Evolutionary conservation across 2,113 vertebrate species (phyloP).

Genomic region (Poicephalus gulielmi): DNA sequence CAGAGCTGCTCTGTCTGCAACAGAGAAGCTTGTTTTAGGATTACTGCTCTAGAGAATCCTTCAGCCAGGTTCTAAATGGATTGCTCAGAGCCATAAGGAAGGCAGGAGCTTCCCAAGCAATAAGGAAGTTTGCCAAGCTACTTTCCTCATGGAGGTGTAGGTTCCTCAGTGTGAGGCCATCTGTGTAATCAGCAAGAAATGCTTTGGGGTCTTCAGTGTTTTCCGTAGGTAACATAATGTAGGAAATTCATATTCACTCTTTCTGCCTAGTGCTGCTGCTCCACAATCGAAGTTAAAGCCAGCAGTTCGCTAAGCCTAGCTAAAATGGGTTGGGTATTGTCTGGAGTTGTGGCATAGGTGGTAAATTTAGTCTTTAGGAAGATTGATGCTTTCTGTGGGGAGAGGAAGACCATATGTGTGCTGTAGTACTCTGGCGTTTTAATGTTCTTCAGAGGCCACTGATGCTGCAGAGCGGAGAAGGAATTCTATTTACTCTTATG

Average conservation of each 20-base stretch:
- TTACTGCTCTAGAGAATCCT: background rate
- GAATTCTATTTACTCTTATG: background rate
- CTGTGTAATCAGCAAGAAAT: background rate
- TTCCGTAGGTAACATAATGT: background rate
- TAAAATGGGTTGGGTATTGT: background rate
- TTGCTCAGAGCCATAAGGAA: background rate
- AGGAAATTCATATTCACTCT: background rate
- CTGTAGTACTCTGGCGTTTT: background rate
- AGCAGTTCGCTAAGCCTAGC: background rate
- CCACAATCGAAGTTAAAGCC: background rate
- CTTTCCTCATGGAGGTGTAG: background rate
- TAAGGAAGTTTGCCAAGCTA: background rate
- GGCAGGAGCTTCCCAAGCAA: background rate
- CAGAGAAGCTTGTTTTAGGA: background rate
- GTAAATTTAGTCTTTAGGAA: background rate
- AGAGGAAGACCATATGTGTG: background rate
- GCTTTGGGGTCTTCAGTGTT: background rate
- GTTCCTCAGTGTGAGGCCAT: background rate
- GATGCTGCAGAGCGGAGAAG: background rate
- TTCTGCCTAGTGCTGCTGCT: background rate
- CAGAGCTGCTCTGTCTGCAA: background rate
- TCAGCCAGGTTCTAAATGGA: background rate
- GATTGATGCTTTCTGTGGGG: background rate
- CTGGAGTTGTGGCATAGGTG: background rate
- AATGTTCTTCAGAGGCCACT: background rate